Conservation (phyloP, 2,888 invertebrate genomes). For the Epinotia ramella region DNA sequence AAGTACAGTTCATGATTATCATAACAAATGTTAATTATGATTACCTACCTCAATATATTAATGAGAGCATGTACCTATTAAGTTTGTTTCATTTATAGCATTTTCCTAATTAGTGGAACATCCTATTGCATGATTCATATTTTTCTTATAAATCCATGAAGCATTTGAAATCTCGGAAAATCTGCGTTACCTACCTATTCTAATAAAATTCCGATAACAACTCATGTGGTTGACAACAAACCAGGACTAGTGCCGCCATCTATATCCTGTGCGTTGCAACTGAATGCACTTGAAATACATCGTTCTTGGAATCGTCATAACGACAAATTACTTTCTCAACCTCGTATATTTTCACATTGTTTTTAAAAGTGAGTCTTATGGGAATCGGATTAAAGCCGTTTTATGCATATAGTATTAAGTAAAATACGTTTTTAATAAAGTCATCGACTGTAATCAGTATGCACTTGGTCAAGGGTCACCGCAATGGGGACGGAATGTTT, state of each 20-base stretch:
- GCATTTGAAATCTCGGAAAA: neutral
- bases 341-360: slow-evolving; percentile 4
- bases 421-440: slow-evolving; percentile 10
- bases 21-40: too few species aligned
- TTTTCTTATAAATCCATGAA: neutral
- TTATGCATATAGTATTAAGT: neutral
- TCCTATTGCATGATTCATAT: neutral
- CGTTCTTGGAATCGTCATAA: slow-evolving; percentile 28
- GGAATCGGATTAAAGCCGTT: neutral
- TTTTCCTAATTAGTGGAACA: too few species aligned
- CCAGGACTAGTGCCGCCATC: slow-evolving; percentile 34
- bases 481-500: slow-evolving; percentile 36
- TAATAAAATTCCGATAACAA: neutral
- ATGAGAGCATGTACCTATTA: too few species aligned
- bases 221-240: neutral
- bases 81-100: too few species aligned
- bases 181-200: neutral
- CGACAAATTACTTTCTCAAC: slow-evolving; percentile 2
- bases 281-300: slow-evolving; percentile 25
- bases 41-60: too few species aligned
- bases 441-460: slow-evolving; percentile 34
- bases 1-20: neutral
- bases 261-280: slow-evolving; percentile 7
- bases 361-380: neutral
- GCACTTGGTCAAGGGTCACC: slow-evolving; percentile 43